Conservation (phyloP, 2,797 vertebrate genomes). For the Oreortyx pictus region DNA sequence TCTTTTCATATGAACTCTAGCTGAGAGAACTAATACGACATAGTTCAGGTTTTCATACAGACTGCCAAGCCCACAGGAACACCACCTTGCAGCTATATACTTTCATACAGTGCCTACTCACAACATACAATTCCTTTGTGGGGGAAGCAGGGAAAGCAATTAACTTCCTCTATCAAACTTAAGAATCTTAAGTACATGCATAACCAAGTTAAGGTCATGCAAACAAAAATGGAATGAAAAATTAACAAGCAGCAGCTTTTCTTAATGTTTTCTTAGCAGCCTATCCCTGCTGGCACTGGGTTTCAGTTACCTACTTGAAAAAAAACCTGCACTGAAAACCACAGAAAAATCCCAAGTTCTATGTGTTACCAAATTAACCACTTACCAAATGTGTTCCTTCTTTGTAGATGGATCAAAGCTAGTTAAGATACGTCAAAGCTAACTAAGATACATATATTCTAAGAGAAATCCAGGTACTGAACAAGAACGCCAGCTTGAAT, state of each 20-base stretch:
- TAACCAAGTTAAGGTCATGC: neutral
- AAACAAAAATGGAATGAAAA: neutral
- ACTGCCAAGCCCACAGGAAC: neutral
- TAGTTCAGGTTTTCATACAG: neutral
- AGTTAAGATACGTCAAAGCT: neutral
- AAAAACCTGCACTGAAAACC: neutral
- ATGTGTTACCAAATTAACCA: neutral
- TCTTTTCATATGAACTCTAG: neutral
- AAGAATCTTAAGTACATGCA: neutral
- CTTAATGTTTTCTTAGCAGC: neutral
- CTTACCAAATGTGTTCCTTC: too few relatives aligned
- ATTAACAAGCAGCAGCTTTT: neutral
- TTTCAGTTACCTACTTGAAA: neutral
- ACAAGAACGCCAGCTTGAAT: neutral
- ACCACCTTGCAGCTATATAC: neutral
- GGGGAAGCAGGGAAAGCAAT: neutral
- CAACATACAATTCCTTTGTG: neutral
- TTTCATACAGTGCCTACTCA: neutral
- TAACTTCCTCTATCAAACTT: neutral
- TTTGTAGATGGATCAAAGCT: neutral
- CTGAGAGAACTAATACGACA: neutral
- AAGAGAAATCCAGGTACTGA: neutral
- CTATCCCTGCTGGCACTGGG: neutral
- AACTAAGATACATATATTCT: neutral
- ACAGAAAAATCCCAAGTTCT: neutral